Conservation (phyloP, 2,888 invertebrate species). For the Troilus luridus region DNA sequence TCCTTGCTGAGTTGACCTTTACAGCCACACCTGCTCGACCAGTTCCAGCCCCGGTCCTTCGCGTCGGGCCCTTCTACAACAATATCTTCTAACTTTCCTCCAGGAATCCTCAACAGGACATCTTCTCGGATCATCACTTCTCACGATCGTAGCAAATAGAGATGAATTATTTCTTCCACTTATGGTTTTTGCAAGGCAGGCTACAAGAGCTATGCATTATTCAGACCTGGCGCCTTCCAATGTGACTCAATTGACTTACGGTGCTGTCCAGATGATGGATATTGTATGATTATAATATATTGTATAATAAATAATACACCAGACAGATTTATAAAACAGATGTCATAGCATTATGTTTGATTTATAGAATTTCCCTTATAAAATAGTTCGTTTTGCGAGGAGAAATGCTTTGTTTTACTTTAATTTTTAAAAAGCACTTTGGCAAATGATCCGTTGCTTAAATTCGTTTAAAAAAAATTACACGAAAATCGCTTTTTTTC, state of each 20-base stretch:
- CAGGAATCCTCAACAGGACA: not conserved
- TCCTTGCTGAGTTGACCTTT: not conserved
- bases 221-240: not conserved
- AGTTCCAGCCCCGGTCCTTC: not conserved
- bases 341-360: too few species aligned
- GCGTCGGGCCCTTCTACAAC: not conserved
- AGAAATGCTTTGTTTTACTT: too few species aligned
- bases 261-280: too few species aligned
- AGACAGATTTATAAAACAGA: not conserved
- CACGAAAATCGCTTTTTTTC: too few species aligned
- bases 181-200: not conserved
- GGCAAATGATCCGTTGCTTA: too few species aligned
- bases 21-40: conserved; percentile 20
- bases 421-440: too few species aligned
- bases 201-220: not conserved
- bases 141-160: not conserved
- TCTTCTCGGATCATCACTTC: too few species aligned
- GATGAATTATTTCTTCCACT: too few species aligned
- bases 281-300: not conserved
- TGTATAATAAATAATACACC: not conserved
- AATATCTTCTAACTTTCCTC: not conserved
- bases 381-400: too few species aligned
- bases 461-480: too few species aligned
- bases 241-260: not conserved
- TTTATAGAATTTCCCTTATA: too few species aligned